Base-by-base conservation (phyloP, 2,888 invertebrate species). In the Plemyria rubiginata region DNA sequence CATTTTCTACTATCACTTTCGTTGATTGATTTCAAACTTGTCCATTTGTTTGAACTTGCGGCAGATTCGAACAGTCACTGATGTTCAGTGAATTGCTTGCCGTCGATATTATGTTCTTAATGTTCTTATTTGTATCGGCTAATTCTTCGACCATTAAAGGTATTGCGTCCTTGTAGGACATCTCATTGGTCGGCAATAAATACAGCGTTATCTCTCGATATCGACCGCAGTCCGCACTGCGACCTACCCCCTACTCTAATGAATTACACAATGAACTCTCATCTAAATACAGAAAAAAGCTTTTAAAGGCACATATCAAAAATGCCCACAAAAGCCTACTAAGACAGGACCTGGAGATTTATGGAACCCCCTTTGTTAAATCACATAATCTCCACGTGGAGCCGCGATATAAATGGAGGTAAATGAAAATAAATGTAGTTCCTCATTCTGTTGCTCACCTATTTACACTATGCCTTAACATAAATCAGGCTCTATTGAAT, bases 211-310 rank as follows among this genome's bases (percentile, higher is more conserved):
- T 92, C 92, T 88, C 80, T 86, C 84, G 90, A 90, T 92, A 92
- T 92, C 91, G 88, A 86, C 80, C 86, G 85, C 81, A 83, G 80
- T 80, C 84, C 83, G 82, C 86, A 80, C 84, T 82, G 81, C 87
- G 86, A 86, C 88, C 88, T 86, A 86, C 85, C 86, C 87, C 84
- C 88, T 86, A 85, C 89, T 85, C 86, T 92, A 92, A 92, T 92
- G 92, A 92, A 92, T 92, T 90, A 92, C 90, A 92, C 92, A 92
- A 92, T 91, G 91, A 92, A 90, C 85, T 89, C 92, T 92, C 92
- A 92, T 92, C 92, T 92, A 90, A 92, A 92, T 92, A 92, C 92
- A 92, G 90, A 92, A 92, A 92, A 92, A 92, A 92, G 92, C 92
- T 92, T 92, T 92, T 92, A 92, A 91, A 92, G 89, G 92, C 92